These are phyloP conservation scores for Melangyna quadrimaculata DNA, from an alignment of 2,888 invertebrate species.

Conservation along the genomic window DNA sequence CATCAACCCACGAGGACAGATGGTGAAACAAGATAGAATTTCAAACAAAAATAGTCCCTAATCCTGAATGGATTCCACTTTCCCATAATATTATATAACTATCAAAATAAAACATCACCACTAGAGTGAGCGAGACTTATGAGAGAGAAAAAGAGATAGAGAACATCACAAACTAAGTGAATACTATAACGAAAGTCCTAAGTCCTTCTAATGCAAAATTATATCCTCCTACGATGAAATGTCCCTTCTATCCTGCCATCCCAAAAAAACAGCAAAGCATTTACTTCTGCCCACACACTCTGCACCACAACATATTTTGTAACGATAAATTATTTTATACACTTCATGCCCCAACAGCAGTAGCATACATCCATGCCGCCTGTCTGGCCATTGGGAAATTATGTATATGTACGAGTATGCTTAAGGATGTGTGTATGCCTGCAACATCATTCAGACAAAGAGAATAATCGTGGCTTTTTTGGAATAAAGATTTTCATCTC, in stretches of 20 bases:
- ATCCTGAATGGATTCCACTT: neutral
- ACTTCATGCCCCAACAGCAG: neutral
- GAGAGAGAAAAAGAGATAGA: no score
- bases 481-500: slow-evolving; percentile 29
- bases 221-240: neutral
- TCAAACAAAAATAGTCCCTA: neutral
- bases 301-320: slow-evolving; percentile 36
- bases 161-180: neutral
- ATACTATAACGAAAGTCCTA: neutral
- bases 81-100: slow-evolving; percentile 2
- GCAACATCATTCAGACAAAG: neutral
- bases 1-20: neutral
- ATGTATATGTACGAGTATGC: neutral
- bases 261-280: slow-evolving; percentile 22
- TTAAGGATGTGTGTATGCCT: no score
- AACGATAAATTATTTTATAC: slow-evolving; percentile 50
- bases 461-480: slow-evolving; percentile 18
- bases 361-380: neutral
- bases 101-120: neutral
- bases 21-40: neutral
- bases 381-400: slow-evolving; percentile 1
- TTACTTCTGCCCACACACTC: slow-evolving; percentile 22
- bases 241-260: neutral
- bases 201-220: slow-evolving; percentile 13
- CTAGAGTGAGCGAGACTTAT: neutral